These are phyloP conservation scores for Encarsia formosa DNA, from an alignment of 2,888 invertebrate genomes.

Conservation along the genomic window DNA sequence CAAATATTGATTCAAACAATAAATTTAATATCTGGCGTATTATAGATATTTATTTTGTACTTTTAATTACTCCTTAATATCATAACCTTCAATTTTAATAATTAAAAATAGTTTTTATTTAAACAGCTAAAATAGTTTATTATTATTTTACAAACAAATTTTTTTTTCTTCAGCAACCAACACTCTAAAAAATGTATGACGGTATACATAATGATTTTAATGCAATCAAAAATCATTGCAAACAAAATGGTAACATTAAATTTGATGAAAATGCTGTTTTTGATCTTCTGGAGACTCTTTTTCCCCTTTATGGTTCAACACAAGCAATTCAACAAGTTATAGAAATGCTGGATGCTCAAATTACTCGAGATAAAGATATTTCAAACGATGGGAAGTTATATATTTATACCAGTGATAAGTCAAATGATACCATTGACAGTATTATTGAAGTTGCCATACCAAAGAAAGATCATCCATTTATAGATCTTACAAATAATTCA, in stretches of 20 bases:
- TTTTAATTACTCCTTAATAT: too few relatives aligned
- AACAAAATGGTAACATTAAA: constrained; percentile 9
- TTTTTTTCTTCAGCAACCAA: too few relatives aligned
- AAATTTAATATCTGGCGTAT: too few relatives aligned
- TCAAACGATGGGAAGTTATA: too few relatives aligned
- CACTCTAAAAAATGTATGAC: constrained; percentile 25
- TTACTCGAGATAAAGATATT: constrained; percentile 8
- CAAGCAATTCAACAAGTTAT: constrained; percentile 23
- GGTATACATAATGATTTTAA: constrained; percentile 24
- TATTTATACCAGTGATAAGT: constrained; percentile 13
- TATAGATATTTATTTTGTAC: too few relatives aligned
- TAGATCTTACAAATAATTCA: constrained; percentile 22
- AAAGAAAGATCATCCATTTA: constrained; percentile 12
- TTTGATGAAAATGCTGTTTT: constrained; percentile 27
- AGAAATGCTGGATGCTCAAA: constrained; percentile 22
- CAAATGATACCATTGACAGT: constrained; percentile 11
- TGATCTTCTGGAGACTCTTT: constrained; percentile 27
- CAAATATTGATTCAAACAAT: too few relatives aligned
- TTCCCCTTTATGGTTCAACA: constrained; percentile 8
- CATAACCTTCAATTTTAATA: too few relatives aligned
- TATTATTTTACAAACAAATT: too few relatives aligned
- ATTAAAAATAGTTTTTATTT: too few relatives aligned
- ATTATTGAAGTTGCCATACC: constrained; percentile 20
- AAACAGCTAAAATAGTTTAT: too few relatives aligned
- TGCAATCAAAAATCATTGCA: constrained; percentile 18